phyloP scores from a whole-genome alignment of 2,113 vertebrate species.

The Actenoides hombroni region DNA sequence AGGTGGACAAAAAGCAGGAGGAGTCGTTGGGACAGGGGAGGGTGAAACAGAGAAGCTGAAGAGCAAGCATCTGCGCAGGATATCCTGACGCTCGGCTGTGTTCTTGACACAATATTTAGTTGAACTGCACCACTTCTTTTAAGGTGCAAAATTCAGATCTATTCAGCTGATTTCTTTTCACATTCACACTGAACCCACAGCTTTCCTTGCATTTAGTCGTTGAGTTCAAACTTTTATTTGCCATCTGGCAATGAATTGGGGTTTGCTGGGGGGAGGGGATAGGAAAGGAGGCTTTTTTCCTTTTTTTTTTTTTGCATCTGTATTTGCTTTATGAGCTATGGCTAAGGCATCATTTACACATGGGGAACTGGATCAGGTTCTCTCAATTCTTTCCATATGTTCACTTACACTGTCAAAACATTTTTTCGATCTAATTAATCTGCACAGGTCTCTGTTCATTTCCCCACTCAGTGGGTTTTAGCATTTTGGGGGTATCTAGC shows the following conservation, averaged over 20 bases:
- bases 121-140: background rate
- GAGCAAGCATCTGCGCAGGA: background rate
- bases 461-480: background rate
- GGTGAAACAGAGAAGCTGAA: background rate
- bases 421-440: constrained; percentile 69
- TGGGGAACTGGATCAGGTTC: constrained; percentile 65
- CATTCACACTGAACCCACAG: constrained; percentile 21
- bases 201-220: constrained; percentile 30
- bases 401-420: constrained; percentile 72
- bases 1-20: background rate
- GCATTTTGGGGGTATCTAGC: constrained; percentile 59
- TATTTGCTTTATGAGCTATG: constrained; percentile 78
- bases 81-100: background rate
- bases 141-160: constrained; percentile 21
- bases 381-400: constrained; percentile 81
- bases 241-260: constrained; percentile 72
- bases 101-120: background rate
- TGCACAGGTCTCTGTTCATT: constrained; percentile 53
- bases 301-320: constrained; percentile 58
- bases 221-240: constrained; percentile 65
- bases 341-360: constrained; percentile 75
- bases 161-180: background rate
- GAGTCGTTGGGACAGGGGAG: background rate
- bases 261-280: constrained; percentile 12
- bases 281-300: background rate